Evolutionary conservation across 1,140 invertebrate genomes (phyloP).

Genomic region (Adoxophyes honmai): DNA sequence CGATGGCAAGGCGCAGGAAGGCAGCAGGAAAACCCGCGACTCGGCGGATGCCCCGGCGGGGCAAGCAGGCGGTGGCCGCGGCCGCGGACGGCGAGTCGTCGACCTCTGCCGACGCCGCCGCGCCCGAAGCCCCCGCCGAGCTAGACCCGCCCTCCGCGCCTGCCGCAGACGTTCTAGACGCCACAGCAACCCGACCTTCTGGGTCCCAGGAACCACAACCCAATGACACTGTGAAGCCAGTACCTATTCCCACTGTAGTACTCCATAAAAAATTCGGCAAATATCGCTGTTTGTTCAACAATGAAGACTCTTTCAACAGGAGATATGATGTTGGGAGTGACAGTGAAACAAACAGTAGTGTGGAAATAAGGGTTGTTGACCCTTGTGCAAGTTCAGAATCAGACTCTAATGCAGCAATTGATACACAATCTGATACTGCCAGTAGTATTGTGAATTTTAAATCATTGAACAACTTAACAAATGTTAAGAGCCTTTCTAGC

Average conservation of each 20-base stretch:
- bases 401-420: conserved; percentile 64
- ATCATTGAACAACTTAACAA: conserved; percentile 39
- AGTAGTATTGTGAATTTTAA: conserved; percentile 42
- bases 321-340: conserved; percentile 68
- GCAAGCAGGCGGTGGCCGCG: conserved; percentile 41
- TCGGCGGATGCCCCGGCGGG: conserved; percentile 53
- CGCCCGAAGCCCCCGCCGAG: conserved; percentile 15
- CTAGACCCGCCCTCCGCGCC: neutral
- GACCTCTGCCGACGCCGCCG: conserved; percentile 26
- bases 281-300: conserved; percentile 67
- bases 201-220: conserved; percentile 27
- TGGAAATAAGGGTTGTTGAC: conserved; percentile 69
- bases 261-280: conserved; percentile 75
- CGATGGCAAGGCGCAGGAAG: conserved; percentile 68
- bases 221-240: conserved; percentile 29
- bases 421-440: conserved; percentile 53
- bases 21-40: conserved; percentile 46
- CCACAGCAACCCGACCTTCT: conserved; percentile 21
- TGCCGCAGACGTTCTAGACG: conserved; percentile 8
- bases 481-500: conserved; percentile 23
- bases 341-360: conserved; percentile 71
- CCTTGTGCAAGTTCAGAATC: conserved; percentile 72
- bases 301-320: conserved; percentile 51
- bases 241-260: conserved; percentile 46
- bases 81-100: conserved; percentile 40